Base-by-base conservation (phyloP, 2,113 vertebrate species). In the Procapra przewalskii region DNA sequence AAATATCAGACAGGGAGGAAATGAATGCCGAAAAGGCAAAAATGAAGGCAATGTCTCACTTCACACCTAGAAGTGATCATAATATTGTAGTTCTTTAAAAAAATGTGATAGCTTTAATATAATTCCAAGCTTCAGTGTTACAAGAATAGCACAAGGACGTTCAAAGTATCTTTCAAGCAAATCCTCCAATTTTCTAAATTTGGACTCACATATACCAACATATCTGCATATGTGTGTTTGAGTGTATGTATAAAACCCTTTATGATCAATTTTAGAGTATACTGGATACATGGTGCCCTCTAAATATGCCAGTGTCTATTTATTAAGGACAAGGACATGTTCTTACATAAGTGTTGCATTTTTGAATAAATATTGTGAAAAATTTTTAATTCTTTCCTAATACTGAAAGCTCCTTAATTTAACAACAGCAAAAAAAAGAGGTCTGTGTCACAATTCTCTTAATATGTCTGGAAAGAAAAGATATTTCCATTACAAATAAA, bases 401-500 rank as follows among this genome's bases (percentile, higher is more conserved):
- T 82, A 94, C 27, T 55, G 13, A 77, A 90, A 86, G 11, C 40
- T 91, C 48, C 17, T 81, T 88, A 95, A 52, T 88, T 93, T n/a
- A 54, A 90, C 79, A 52, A 81, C 31, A 81, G 48, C 79, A 86
- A 75, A 57, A 93, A 93, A 52, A 90, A 71, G 62, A 31, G 3
- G 33, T 43, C 23, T 33, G 5, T 86, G n/a, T 82, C 75, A 48
- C 31, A 62, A 97, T 33, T 92, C 80, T 92, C 40, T 89, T 92
- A 89, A 57, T 79, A 87, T 92, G 94, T 48, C 92, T 97, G 92
- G 94, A 90, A 97, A 92, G 29, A 94, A 92, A 52, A 50, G 13
- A 50, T 91, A 96, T 91, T 97, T 96, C 91, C 95, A 95, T 95
- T 96, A 95, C 89, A 96, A 96, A 94, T 91, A 92, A 96, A 93